Base-by-base conservation (phyloP, 2,888 invertebrate genomes). In the Rosalia funebris region DNA sequence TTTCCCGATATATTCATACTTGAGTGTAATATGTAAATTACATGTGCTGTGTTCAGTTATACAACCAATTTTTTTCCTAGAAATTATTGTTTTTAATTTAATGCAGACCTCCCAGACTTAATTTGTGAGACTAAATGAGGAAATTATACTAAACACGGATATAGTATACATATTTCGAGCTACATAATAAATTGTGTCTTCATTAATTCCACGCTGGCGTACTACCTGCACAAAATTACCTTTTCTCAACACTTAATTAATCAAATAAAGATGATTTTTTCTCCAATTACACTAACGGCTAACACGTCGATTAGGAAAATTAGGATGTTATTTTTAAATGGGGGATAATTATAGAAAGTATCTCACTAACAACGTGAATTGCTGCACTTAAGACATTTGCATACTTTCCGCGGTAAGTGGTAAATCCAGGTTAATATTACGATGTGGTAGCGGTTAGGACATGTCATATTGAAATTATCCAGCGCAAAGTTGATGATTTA, bases 391-490 rank as follows among this genome's bases (percentile, higher is more conserved):
- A 14, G n/a, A 25, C 5, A 45, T 54, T 54, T 54, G 20, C 45
- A 54, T 54, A 54, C 14, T 45, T 39, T 36, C 36, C 44, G 12
- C 32, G 12, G 54, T 45, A 57, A 57, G 25, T 50, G 50, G 39
- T 20, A 19, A 44, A 41, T 25, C 48, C 20, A 17, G 44, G 44
- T 50, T 44, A 34, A 37, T 36, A 36, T 44, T 57, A 50, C 37
- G 45, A 57, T 16, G 19, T 12, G 20, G 57, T 50, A 39, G 50
- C 20, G 44, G 42, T 44, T 50, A 20, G 25, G 36, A 44, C 57
- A 42, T 36, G 57, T 57, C 57, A 25, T 42, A 57, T 57, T 57
- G 50, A 50, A 57, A 57, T 46, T 57, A 57, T 46, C 44, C 42
- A 36, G 57, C 57, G 37, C 50, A 50, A 37, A 57, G 50, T 44